These are phyloP conservation scores for Perca fluviatilis DNA, from an alignment of 2,113 vertebrate species.

Conservation along the genomic window DNA sequence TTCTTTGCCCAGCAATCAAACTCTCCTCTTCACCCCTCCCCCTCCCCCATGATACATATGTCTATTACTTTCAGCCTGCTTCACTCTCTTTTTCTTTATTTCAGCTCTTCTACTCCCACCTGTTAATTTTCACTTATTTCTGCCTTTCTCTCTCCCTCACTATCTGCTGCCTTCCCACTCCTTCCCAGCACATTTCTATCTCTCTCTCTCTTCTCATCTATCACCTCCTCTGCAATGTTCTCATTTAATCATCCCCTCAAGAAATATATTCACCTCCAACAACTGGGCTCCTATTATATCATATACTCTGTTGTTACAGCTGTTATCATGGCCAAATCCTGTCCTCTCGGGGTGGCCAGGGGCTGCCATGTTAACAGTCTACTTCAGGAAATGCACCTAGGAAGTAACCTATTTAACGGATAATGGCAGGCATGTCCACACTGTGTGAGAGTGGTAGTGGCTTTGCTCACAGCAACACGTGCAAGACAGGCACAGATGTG, in stretches of 20 bases:
- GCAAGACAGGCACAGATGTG: constrained; percentile 35
- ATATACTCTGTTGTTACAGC: constrained; percentile 75
- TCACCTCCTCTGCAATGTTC: constrained; percentile 87
- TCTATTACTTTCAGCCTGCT: constrained; percentile 63
- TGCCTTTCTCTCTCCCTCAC: constrained; percentile 63
- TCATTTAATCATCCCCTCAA: constrained; percentile 86
- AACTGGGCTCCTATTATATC: constrained; percentile 77
- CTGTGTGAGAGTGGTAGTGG: background rate
- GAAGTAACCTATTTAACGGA: constrained; percentile 21
- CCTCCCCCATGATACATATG: constrained; percentile 42
- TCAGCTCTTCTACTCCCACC: constrained; percentile 76
- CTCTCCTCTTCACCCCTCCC: constrained; percentile 22
- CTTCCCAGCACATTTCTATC: constrained; percentile 77
- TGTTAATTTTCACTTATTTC: constrained; percentile 79
- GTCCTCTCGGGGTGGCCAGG: constrained; percentile 62
- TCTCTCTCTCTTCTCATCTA: constrained; percentile 78
- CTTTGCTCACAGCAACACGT: constrained; percentile 21
- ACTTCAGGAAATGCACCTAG: constrained; percentile 43
- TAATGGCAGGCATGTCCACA: constrained; percentile 1
- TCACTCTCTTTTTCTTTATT: constrained; percentile 62
- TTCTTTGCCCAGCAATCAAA: constrained; percentile 58
- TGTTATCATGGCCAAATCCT: constrained; percentile 74
- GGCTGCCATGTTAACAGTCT: constrained; percentile 48
- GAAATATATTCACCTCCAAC: constrained; percentile 84
- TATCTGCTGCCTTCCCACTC: constrained; percentile 75